Conservation (phyloP, 1,140 invertebrate species). For the Carposina sasakii region DNA sequence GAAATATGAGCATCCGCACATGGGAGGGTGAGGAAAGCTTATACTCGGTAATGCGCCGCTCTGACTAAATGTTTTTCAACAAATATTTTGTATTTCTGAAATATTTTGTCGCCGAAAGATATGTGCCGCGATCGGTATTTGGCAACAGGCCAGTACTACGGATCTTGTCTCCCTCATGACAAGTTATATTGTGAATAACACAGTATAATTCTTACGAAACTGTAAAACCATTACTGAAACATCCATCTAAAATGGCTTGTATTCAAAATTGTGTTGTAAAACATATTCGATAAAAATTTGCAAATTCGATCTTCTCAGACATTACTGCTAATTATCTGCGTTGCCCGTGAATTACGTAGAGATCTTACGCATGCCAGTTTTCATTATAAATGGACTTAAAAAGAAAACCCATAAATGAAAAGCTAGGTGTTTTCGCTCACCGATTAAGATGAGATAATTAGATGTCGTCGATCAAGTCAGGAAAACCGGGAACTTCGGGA, state of each 20-base stretch:
- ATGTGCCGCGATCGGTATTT: constrained; percentile 51
- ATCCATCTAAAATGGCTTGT: no score
- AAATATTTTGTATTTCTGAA: constrained; percentile 54
- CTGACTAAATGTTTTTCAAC: background rate
- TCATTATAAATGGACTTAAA: constrained; percentile 12
- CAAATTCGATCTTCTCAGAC: no score
- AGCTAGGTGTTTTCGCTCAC: no score
- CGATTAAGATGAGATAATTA: no score
- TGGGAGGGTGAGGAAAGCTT: background rate
- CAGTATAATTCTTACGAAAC: constrained; percentile 33
- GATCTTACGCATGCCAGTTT: constrained; percentile 22
- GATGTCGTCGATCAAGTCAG: no score
- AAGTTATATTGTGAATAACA: constrained; percentile 48
- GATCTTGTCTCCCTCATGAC: constrained; percentile 54
- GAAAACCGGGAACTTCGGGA: no score
- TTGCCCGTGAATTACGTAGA: no score
- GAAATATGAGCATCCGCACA: constrained; percentile 9
- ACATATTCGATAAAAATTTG: no score
- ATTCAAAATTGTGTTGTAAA: no score
- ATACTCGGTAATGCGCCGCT: background rate
- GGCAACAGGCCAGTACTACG: constrained; percentile 59
- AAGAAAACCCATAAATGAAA: no score
- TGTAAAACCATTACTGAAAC: no score
- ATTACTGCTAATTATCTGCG: no score
- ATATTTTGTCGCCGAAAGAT: constrained; percentile 60